Conservation (phyloP, 1,140 invertebrate species). For the Drosophila nikananu region DNA sequence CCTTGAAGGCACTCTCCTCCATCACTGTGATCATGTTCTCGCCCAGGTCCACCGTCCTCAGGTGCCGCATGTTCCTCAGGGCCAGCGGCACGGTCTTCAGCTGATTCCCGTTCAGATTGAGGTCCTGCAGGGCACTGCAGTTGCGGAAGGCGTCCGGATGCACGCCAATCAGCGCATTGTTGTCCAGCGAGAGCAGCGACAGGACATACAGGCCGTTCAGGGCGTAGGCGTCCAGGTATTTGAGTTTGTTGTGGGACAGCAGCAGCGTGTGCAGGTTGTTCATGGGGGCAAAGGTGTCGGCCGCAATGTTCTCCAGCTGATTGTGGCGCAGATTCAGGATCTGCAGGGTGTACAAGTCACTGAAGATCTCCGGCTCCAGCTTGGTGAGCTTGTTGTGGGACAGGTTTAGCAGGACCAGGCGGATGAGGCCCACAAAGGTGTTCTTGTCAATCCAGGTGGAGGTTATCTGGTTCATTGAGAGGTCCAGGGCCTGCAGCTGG, state of each 20-base stretch:
- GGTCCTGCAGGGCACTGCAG: constrained; percentile 93
- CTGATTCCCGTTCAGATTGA: constrained; percentile 94
- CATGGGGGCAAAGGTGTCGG: constrained; percentile 92
- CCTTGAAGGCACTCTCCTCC: constrained; percentile 92
- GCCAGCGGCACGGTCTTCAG: constrained; percentile 92
- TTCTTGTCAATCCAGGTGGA: constrained; percentile 92
- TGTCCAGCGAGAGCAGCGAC: constrained; percentile 91
- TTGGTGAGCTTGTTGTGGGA: constrained; percentile 93
- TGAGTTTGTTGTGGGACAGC: constrained; percentile 92
- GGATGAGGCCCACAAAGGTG: constrained; percentile 94
- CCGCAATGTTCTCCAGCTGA: constrained; percentile 91
- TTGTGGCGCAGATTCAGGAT: constrained; percentile 93
- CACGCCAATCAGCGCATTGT: constrained; percentile 91
- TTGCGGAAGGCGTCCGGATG: constrained; percentile 93
- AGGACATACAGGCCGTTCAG: constrained; percentile 93
- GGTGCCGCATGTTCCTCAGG: constrained; percentile 89
- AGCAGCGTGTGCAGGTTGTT: constrained; percentile 93
- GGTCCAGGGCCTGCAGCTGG: constrained; percentile 93
- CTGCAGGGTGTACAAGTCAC: constrained; percentile 92
- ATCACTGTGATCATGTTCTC: constrained; percentile 92
- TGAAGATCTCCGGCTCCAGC: constrained; percentile 92
- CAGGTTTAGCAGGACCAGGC: constrained; percentile 93
- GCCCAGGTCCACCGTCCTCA: constrained; percentile 93
- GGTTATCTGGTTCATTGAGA: constrained; percentile 94
- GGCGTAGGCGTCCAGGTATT: constrained; percentile 90